Conservation (phyloP, 2,797 vertebrate species). For the Tangara arthus region DNA sequence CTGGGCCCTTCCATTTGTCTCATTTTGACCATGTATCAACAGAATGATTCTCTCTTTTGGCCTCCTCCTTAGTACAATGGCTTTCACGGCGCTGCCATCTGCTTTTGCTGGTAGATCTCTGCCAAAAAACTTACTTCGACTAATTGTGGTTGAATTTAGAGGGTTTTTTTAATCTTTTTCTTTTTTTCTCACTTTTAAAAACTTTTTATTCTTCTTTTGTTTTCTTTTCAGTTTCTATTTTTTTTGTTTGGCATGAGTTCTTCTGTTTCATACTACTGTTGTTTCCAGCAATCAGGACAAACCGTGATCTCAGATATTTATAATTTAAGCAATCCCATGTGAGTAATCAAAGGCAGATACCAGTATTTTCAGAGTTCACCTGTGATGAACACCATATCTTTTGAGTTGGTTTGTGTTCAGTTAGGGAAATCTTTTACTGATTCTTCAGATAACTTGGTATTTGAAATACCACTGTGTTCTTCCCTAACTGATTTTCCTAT, state of each 20-base stretch:
- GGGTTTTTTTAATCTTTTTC: accelerated
- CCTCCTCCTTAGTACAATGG: background rate
- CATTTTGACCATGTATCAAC: background rate
- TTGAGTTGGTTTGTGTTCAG: background rate
- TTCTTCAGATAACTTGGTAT: background rate
- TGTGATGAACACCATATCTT: background rate
- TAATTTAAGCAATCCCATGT: background rate
- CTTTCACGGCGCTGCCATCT: background rate
- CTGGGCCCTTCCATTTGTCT: background rate
- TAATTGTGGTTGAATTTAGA: background rate
- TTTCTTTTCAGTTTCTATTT: background rate
- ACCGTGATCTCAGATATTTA: background rate
- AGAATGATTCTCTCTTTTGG: background rate
- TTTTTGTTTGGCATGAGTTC: background rate
- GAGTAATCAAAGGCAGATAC: background rate
- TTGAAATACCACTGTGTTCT: background rate
- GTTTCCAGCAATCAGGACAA: background rate
- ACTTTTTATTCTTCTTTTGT: background rate
- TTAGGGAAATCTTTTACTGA: background rate
- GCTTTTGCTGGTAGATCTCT: background rate
- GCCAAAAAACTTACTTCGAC: background rate
- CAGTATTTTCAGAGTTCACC: background rate
- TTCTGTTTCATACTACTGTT: background rate
- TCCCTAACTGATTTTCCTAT: background rate
- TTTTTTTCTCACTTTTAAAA: too few relatives aligned